Conservation (phyloP, 2,888 invertebrate species). For the Kryphioiulus occultus region DNA sequence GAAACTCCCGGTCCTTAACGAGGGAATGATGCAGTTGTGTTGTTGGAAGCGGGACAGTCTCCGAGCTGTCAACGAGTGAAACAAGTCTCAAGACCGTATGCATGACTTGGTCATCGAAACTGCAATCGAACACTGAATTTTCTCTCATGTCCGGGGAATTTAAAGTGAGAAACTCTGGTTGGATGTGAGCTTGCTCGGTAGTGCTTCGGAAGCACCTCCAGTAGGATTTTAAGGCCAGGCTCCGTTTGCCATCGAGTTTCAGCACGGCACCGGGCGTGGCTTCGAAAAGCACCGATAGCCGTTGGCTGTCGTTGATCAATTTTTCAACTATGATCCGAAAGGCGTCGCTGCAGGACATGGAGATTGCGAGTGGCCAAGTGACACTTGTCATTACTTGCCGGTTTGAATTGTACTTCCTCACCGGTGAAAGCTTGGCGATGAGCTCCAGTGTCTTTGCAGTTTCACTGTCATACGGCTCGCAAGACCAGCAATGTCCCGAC, state of each 20-base stretch:
- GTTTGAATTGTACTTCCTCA: background rate
- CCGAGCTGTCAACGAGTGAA: background rate
- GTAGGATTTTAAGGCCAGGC: background rate
- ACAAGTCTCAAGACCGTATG: background rate
- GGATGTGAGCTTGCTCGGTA: background rate
- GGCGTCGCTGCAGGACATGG: background rate
- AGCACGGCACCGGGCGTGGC: background rate
- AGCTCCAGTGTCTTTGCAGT: background rate
- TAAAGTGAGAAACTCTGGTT: background rate
- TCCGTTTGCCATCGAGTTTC: background rate
- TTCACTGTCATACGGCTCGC: background rate
- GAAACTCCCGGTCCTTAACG: background rate
- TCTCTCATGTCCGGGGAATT: background rate
- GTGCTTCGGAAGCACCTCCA: background rate
- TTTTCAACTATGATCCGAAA: background rate
- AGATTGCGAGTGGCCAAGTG: background rate
- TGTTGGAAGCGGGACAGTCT: background rate
- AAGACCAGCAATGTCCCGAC: background rate
- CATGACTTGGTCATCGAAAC: background rate
- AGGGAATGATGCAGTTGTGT: background rate
- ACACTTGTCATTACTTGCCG: background rate
- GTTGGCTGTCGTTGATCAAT: background rate
- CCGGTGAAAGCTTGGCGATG: background rate
- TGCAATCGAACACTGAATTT: background rate
- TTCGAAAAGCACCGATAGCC: background rate